Evolutionary conservation across 1,140 invertebrate species (phyloP).

Genomic region (Tribolium castaneum): DNA sequence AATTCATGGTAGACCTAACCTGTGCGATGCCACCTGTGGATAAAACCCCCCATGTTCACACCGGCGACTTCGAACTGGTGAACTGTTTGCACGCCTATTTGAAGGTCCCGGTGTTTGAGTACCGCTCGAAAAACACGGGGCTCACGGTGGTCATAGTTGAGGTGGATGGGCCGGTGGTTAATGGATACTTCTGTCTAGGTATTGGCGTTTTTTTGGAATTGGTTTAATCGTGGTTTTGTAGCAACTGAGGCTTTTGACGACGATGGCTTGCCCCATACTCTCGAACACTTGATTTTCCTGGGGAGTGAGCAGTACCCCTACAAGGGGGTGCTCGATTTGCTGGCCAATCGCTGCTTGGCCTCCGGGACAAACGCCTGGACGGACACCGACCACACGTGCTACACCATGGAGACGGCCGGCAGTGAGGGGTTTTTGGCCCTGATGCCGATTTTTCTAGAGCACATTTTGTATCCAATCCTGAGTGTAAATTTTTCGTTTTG

Average conservation of each 20-base stretch:
- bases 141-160: constrained; percentile 83
- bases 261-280: constrained; percentile 91
- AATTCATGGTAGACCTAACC: neutral
- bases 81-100: constrained; percentile 74
- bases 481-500: constrained; percentile 69
- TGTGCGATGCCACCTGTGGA: constrained; percentile 68
- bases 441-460: constrained; percentile 91
- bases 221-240: constrained; percentile 62
- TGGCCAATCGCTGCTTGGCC: constrained; percentile 89
- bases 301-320: constrained; percentile 92
- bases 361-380: constrained; percentile 91
- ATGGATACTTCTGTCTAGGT: constrained; percentile 89
- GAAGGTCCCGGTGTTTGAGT: constrained; percentile 84
- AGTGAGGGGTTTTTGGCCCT: constrained; percentile 88
- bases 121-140: constrained; percentile 82
- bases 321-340: constrained; percentile 87
- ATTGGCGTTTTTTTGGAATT: constrained; percentile 51
- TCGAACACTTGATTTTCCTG: constrained; percentile 93
- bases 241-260: constrained; percentile 92
- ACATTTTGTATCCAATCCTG: constrained; percentile 87
- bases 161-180: constrained; percentile 87
- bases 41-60: constrained; percentile 64
- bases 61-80: constrained; percentile 71
- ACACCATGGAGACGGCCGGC: constrained; percentile 89
- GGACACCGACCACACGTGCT: constrained; percentile 89